Conservation (phyloP, 2,888 invertebrate genomes). For the Sylvicola fuscatus region DNA sequence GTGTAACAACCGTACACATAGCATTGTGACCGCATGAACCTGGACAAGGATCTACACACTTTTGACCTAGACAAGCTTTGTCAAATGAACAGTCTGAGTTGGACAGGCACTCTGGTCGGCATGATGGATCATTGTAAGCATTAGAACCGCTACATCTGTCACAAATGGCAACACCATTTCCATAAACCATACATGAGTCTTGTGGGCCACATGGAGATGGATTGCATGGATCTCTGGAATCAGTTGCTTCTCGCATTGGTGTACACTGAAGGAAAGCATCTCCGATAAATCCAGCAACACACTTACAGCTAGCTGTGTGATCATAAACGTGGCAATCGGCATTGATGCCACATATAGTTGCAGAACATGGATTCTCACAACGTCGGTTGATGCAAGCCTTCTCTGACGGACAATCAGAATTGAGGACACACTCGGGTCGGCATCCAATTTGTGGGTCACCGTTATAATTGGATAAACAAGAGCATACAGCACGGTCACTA, state of each 20-base stretch:
- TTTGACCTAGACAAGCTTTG: constrained; percentile 51
- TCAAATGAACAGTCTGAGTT: constrained; percentile 63
- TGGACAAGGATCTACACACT: constrained; percentile 57
- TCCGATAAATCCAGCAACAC: constrained; percentile 56
- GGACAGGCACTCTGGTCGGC: constrained; percentile 64
- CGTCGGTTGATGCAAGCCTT: constrained; percentile 56
- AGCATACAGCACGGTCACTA: constrained; percentile 49
- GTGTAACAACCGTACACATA: constrained; percentile 44
- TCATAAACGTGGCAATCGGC: constrained; percentile 60
- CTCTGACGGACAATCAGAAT: constrained; percentile 55
- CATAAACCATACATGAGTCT: constrained; percentile 46
- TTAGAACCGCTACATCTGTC: constrained; percentile 52
- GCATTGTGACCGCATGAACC: constrained; percentile 62
- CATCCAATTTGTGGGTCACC: constrained; percentile 64
- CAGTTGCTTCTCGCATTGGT: constrained; percentile 36
- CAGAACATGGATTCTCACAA: constrained; percentile 53
- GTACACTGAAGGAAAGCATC: constrained; percentile 60
- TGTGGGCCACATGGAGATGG: constrained; percentile 57
- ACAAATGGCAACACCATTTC: constrained; percentile 57
- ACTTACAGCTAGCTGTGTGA: constrained; percentile 66
- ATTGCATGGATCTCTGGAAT: constrained; percentile 37
- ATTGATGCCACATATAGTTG: constrained; percentile 56
- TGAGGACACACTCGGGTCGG: constrained; percentile 59
- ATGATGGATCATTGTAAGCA: constrained; percentile 45
- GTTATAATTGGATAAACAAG: constrained; percentile 50